Base-by-base conservation (phyloP, 2,888 invertebrate species). In the Athalia circularis region DNA sequence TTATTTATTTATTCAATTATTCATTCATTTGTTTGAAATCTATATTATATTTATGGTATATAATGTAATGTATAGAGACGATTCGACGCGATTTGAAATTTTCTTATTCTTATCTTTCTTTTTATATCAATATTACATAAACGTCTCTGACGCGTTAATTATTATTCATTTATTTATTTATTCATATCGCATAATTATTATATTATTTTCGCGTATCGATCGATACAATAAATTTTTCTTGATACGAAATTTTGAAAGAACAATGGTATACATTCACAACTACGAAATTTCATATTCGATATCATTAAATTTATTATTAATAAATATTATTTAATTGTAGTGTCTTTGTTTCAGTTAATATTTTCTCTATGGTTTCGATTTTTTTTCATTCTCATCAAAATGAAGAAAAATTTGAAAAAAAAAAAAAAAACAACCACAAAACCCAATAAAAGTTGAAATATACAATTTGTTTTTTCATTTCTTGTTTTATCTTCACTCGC, bases 181-280 rank as follows among this genome's bases (percentile, higher is more conserved):
- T 59, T n/a, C n/a, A 8, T 8, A 8, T 54, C 8, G 8, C 54
- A 54, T 54, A 8, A 54, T 54, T 54, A 54, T 54, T 54, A 54
- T n/a, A 8, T 11, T 54, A 15, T 62, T 13, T 62, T 11, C 7
- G 2, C 8, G 52, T 52, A 6, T 29, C 4, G 29, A n/a, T 68
- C 1, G 8, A 7, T 72, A 57, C 59, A 50, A 54, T 43, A 9
- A 61, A 59, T 50, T 47, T 45, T 72, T 13, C 47, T 75, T 62
- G 75, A 75, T 75, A 75, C 84, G 82, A 85, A 86, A 86, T 84
- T 86, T 85, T 90, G 90, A 90, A 90, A 89, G 90, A 90, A 90
- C 90, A 87, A 89, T 89, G 89, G 90, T 85, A 88, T 89, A 29
- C 29, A 29, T 83, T n/a, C 59, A 47, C 59, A 72, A 45, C 72